A percentile compares a stretch with the other conserved stretches of the same genome.
phyloP scores from a whole-genome alignment of 2,888 invertebrate species.

The Dicycla oo region DNA sequence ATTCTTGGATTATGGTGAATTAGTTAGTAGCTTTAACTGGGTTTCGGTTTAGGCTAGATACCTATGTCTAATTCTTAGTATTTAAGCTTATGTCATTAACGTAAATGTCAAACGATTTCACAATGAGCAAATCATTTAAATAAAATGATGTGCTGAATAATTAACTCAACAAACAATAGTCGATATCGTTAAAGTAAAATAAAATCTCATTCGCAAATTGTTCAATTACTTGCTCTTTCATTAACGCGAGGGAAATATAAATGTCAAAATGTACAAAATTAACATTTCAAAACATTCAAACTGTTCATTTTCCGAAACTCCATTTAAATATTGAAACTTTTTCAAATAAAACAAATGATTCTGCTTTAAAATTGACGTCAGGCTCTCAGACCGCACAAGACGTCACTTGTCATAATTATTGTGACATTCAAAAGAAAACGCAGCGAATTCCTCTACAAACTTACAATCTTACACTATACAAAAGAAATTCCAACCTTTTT shows the following conservation, averaged over 20 bases:
- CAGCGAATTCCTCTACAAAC: conserved; percentile 52
- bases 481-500: conserved; percentile 39
- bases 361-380: conserved; percentile 59
- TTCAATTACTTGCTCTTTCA: conserved; percentile 5
- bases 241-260: conserved; percentile 9
- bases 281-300: conserved; percentile 32
- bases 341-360: conserved; percentile 55
- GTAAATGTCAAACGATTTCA: neutral
- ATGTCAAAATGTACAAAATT: conserved; percentile 20
- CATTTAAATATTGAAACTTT: conserved; percentile 51
- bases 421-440: conserved; percentile 68
- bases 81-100: conserved; percentile 12
- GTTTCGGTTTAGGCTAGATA: conserved; percentile 6
- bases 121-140: neutral
- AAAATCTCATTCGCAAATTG: conserved; percentile 1
- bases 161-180: neutral
- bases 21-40: conserved; percentile 25
- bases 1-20: conserved; percentile 52
- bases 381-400: conserved; percentile 55
- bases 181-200: conserved; percentile 1
- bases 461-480: neutral
- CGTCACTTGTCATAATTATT: conserved; percentile 70
- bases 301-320: conserved; percentile 29
- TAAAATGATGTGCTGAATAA: conserved; percentile 10
- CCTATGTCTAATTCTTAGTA: neutral